These are phyloP conservation scores for Anthonomus grandis DNA, from an alignment of 1,140 invertebrate species.

Conservation along the genomic window DNA sequence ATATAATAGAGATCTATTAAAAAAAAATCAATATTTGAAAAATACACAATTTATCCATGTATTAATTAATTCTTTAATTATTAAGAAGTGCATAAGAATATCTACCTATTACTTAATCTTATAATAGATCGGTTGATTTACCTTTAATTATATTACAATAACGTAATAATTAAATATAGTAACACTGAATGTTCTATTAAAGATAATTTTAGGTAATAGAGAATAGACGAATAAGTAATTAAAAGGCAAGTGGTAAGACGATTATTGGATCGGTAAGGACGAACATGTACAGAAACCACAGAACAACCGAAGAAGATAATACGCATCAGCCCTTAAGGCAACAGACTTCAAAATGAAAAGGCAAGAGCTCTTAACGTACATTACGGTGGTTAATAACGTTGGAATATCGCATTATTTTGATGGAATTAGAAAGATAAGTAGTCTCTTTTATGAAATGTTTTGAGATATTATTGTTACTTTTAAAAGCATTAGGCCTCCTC, in stretches of 20 bases:
- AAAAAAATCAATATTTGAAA: neutral
- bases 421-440: constrained; percentile 11
- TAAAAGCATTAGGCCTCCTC: neutral
- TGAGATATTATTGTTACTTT: constrained; percentile 4
- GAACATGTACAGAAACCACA: constrained; percentile 18
- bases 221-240: constrained; percentile 12
- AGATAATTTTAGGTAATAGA: constrained; percentile 9
- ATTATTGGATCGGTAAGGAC: constrained; percentile 5
- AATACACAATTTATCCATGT: neutral
- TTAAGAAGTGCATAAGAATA: neutral
- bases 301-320: constrained; percentile 12
- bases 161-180: neutral
- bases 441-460: neutral
- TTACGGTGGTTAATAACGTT: constrained; percentile 17
- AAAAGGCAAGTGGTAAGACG: constrained; percentile 6
- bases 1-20: neutral
- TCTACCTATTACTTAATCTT: too few relatives aligned
- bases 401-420: constrained; percentile 16
- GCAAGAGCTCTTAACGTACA: constrained; percentile 22
- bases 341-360: constrained; percentile 19
- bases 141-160: neutral
- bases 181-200: neutral
- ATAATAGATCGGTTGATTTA: too few relatives aligned
- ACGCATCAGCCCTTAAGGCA: constrained; percentile 9
- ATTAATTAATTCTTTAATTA: neutral